phyloP scores from a whole-genome alignment of 2,888 invertebrate species.

The Brenthis daphne region DNA sequence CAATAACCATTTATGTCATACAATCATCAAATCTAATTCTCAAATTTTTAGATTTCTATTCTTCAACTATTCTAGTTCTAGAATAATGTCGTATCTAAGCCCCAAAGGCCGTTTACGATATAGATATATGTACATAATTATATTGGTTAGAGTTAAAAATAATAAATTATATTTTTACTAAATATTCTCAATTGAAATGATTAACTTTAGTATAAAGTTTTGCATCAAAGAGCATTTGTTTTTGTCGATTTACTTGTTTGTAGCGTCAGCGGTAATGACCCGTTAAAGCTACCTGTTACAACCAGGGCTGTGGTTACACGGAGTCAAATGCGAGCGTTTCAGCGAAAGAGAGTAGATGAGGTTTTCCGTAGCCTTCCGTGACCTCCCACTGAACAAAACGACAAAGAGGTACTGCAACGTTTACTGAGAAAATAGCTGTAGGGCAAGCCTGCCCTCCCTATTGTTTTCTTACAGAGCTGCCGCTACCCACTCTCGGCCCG shows the following conservation, averaged over 20 bases:
- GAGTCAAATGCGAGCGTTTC: constrained; percentile 58
- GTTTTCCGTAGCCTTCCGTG: constrained; percentile 65
- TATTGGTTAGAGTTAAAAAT: neutral
- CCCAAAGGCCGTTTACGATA: too few relatives aligned
- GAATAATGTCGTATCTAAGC: too few relatives aligned
- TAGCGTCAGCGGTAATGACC: constrained; percentile 64
- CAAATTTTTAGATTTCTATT: too few relatives aligned
- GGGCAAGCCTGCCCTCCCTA: constrained; percentile 67
- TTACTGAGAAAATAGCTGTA: constrained; percentile 72
- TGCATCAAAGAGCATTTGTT: constrained; percentile 19
- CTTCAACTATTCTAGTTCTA: too few relatives aligned
- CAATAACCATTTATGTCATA: too few relatives aligned
- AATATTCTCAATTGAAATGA: constrained; percentile 40
- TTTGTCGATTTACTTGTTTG: constrained; percentile 22
- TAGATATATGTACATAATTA: too few relatives aligned
- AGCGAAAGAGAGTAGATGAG: constrained; percentile 66
- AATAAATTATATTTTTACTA: constrained; percentile 27
- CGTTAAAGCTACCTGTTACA: constrained; percentile 63
- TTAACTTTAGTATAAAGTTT: constrained; percentile 12
- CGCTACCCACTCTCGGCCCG: constrained; percentile 47
- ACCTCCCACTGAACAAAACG: constrained; percentile 64
- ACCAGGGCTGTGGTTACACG: constrained; percentile 59
- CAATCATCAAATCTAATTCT: too few relatives aligned
- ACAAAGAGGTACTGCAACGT: constrained; percentile 68
- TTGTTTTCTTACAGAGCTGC: constrained; percentile 67